Evolutionary conservation across 2,797 vertebrate genomes (phyloP).

Genomic region (Crotalus adamanteus): DNA sequence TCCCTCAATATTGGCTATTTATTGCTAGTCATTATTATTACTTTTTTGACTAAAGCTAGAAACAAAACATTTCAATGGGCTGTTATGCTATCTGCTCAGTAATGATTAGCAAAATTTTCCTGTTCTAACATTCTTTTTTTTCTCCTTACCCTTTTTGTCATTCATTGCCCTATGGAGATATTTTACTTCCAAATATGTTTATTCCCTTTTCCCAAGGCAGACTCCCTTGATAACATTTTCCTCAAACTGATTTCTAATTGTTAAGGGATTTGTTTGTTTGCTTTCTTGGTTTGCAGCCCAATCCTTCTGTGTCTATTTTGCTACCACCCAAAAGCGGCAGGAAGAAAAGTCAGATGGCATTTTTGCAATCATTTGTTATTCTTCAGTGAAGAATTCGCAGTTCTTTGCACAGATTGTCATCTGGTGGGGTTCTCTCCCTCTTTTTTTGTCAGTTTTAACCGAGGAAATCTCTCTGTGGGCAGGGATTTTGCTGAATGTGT

Average conservation of each 20-base stretch:
- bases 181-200: conserved; percentile 46
- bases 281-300: conserved; percentile 72
- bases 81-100: not conserved
- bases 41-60: not conserved
- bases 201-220: conserved; percentile 45
- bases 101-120: not conserved
- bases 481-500: not conserved
- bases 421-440: conserved; percentile 23
- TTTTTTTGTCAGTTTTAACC: conserved; percentile 23
- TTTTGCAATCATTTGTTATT: conserved; percentile 70
- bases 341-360: conserved; percentile 66
- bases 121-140: not conserved
- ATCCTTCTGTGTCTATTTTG: conserved; percentile 63
- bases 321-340: conserved; percentile 57
- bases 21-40: not conserved
- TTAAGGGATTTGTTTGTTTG: conserved; percentile 67
- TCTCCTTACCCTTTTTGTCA: conserved; percentile 11
- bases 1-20: not conserved
- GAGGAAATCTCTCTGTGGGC: conserved; percentile 21
- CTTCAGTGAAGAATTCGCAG: conserved; percentile 57
- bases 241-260: conserved; percentile 62
- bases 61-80: not conserved
- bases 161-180: conserved; percentile 15
- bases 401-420: conserved; percentile 59
- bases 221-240: conserved; percentile 55